phyloP scores from a whole-genome alignment of 2,797 vertebrate genomes.

The Lepus townsendii region DNA sequence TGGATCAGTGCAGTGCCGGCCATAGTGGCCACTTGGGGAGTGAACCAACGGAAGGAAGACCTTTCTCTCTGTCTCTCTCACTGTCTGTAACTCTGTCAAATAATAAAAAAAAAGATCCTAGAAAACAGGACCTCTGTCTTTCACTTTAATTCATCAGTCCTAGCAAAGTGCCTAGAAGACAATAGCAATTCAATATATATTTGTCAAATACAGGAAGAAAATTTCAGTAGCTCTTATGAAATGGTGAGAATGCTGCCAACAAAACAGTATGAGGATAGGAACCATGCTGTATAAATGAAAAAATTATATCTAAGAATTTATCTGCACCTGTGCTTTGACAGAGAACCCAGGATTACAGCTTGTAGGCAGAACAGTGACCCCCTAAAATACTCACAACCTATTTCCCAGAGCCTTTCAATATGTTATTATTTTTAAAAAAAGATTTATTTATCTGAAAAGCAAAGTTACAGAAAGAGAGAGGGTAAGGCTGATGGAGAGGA shows the following conservation, averaged over 20 bases:
- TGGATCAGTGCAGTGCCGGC: too few species aligned
- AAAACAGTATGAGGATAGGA: neutral
- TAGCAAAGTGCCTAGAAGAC: neutral
- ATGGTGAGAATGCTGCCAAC: fast-evolving
- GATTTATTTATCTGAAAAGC: too few species aligned
- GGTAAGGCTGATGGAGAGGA: too few species aligned
- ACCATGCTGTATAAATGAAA: neutral
- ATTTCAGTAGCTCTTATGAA: neutral
- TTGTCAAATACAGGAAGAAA: neutral
- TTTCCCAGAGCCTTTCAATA: neutral
- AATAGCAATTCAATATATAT: constrained; percentile 43
- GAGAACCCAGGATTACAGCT: neutral
- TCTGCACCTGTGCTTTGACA: neutral
- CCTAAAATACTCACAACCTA: neutral
- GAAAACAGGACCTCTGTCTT: neutral
- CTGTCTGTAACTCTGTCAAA: too few species aligned
- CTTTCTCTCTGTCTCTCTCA: too few species aligned
- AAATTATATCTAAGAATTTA: neutral
- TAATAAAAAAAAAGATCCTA: neutral
- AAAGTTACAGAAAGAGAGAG: too few species aligned
- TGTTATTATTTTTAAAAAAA: neutral
- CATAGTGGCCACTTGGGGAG: too few species aligned
- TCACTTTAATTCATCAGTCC: constrained; percentile 27
- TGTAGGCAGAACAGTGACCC: neutral
- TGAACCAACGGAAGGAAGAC: too few species aligned